Evolutionary conservation across 2,797 vertebrate genomes (phyloP).

Genomic region (Pelochelys cantorii): DNA sequence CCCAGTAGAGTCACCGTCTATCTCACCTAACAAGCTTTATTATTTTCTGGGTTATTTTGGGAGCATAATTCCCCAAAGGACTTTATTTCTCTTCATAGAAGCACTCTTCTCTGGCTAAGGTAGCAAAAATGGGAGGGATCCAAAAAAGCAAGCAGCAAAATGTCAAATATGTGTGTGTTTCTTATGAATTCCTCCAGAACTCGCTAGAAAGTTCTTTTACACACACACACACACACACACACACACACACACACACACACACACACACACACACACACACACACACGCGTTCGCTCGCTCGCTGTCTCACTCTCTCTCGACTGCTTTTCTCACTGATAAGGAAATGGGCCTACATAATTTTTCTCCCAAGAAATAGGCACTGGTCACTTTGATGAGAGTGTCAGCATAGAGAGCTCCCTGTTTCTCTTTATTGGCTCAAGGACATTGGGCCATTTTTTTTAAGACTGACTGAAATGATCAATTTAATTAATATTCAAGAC

Average conservation of each 20-base stretch:
- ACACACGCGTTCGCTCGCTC: too few relatives aligned
- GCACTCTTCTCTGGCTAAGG: background rate
- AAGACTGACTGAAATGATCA: constrained; percentile 37
- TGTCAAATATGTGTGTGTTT: background rate
- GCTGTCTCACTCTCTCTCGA: background rate
- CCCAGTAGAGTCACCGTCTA: background rate
- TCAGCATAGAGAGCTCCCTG: background rate
- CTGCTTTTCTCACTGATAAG: background rate
- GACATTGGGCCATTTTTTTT: background rate
- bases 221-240: background rate
- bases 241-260: too few relatives aligned
- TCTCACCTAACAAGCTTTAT: background rate
- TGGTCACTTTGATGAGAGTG: background rate
- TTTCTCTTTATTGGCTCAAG: constrained; percentile 21
- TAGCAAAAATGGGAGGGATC: background rate
- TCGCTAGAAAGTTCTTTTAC: background rate
- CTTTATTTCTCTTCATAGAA: background rate
- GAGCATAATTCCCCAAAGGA: background rate
- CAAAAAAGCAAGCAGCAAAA: background rate
- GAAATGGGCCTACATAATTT: background rate
- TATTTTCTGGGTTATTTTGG: background rate
- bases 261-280: too few relatives aligned
- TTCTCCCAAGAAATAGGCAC: background rate
- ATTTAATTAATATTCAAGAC: constrained; percentile 16
- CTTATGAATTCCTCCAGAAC: background rate